Conservation (phyloP, 1,140 invertebrate species). For the Tachypleus tridentatus region DNA sequence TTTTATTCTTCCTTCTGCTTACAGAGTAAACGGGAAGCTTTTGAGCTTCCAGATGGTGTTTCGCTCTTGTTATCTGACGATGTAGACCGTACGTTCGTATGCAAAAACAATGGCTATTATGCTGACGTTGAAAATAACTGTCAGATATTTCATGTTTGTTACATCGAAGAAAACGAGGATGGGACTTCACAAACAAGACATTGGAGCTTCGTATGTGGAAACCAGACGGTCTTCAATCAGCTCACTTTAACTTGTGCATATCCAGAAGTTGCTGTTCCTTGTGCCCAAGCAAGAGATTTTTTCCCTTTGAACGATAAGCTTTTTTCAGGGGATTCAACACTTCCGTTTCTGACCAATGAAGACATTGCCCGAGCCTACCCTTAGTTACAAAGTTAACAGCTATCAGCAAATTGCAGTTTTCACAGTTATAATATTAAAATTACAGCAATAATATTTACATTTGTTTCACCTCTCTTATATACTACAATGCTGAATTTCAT, state of each 20-base stretch:
- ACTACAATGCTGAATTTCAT: no score
- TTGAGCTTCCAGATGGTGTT: neutral
- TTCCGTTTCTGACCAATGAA: conserved; percentile 7
- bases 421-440: no score
- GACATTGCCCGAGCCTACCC: conserved; percentile 4
- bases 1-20: neutral
- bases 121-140: conserved; percentile 32
- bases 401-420: no score
- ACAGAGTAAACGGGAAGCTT: neutral
- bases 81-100: conserved; percentile 1
- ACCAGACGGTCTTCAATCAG: conserved; percentile 75
- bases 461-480: no score
- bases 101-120: conserved; percentile 30
- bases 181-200: neutral
- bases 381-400: no score
- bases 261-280: conserved; percentile 25
- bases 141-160: conserved; percentile 31
- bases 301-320: conserved; percentile 24
- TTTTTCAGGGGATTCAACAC: neutral
- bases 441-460: no score
- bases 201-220: conserved; percentile 76
- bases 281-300: conserved; percentile 26
- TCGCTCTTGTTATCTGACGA: neutral
- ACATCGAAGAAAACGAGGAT: conserved; percentile 13
- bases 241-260: conserved; percentile 37